phyloP scores from a whole-genome alignment of 1,140 invertebrate species.

The Tetramorium alpestre region DNA sequence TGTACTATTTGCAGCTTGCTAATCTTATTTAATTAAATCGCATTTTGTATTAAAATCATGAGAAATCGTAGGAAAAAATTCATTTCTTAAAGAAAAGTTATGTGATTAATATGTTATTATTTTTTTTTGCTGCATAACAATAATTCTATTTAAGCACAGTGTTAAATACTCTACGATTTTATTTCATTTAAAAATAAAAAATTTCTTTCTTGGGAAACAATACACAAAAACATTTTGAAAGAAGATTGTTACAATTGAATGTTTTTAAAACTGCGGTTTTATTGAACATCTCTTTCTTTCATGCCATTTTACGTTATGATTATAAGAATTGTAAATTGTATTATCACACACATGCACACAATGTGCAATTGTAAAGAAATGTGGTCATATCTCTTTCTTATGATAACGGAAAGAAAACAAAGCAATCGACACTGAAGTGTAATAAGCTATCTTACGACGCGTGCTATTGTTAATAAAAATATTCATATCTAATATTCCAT shows the following conservation, averaged over 20 bases:
- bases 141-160: background rate
- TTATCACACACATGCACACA: background rate
- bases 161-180: background rate
- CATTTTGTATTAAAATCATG: background rate
- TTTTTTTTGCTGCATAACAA: background rate
- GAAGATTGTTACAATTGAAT: background rate
- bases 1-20: background rate
- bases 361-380: slow-evolving; percentile 8
- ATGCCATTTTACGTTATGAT: background rate
- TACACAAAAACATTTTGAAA: background rate
- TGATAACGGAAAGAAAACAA: slow-evolving; percentile 4
- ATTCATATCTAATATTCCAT: background rate
- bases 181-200: background rate
- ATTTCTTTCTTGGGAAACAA: background rate
- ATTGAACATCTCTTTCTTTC: background rate
- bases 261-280: background rate
- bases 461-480: background rate
- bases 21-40: background rate
- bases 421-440: background rate
- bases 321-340: background rate
- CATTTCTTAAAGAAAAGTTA: background rate
- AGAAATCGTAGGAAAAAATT: background rate
- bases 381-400: background rate
- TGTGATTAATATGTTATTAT: background rate
- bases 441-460: background rate